A percentile compares a stretch with the other conserved stretches of the same genome.
Conservation (phyloP, 2,888 invertebrate species). For the Strigamia transsilvanica region DNA sequence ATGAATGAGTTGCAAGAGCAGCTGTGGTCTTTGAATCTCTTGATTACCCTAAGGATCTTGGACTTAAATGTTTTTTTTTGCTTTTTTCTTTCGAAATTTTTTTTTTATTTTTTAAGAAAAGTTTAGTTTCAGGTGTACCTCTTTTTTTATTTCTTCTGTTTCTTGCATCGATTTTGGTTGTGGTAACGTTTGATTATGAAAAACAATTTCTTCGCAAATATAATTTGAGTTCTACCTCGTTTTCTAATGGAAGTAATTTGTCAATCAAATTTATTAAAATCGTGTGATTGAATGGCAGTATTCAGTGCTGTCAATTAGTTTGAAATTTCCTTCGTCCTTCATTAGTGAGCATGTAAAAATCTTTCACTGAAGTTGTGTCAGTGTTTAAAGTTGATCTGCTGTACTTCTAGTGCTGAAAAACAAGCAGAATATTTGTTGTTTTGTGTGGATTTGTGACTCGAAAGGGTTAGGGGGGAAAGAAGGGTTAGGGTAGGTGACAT, state of each 20-base stretch:
- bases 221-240: neutral
- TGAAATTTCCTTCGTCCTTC: neutral
- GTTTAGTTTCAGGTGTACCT: too few species aligned
- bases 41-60: neutral
- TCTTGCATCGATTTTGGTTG: too few species aligned
- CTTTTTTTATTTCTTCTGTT: too few species aligned
- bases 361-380: neutral
- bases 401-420: too few species aligned
- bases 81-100: neutral
- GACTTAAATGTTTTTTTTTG: neutral
- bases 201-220: too few species aligned
- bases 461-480: neutral
- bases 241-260: slow-evolving; percentile 6
- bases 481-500: slow-evolving; percentile 10
- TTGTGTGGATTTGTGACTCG: neutral
- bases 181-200: too few species aligned
- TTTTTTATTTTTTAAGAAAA: too few species aligned
- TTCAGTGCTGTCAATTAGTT: neutral
- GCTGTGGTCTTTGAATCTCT: slow-evolving; percentile 1
- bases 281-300: neutral
- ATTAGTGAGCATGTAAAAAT: neutral
- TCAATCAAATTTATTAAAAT: slow-evolving; percentile 6
- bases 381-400: neutral
- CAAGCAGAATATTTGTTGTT: neutral
- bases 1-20: neutral